Base-by-base conservation (phyloP, 2,797 vertebrate species). In the Atherinosoma microstoma region DNA sequence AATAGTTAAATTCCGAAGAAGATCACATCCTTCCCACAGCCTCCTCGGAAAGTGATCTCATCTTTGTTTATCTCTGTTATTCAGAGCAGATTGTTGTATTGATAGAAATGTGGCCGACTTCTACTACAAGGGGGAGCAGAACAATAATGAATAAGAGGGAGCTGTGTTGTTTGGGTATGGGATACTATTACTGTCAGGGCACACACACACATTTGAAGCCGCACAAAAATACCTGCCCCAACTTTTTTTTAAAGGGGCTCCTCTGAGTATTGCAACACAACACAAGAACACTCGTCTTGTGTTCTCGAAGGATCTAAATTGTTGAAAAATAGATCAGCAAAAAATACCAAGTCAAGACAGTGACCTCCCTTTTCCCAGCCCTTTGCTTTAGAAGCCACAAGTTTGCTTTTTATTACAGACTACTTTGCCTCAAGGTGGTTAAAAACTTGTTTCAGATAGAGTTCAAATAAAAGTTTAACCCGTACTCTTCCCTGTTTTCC, bases 1-100 rank as follows among this genome's bases (percentile, higher is more conserved):
- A 34, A 73, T 57, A 59, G 51, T 67, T 42, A 70, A 73, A 73
- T 79, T 83, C 74, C 67, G 64, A 67, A 73, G 58, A 84, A 75
- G 69, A 85, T 70, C 78, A 80, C 67, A 78, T 30, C 30, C 78
- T 85, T 86, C 77, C 76, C 78, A 73, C 75, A 70, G 54, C 49
- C 53, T 75, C 27, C 64, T 32, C 59, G n/a, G 40, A 64, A 84
- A 73, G 59, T 87, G 78, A 84, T 64, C 78, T 87, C 78, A 87
- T 82, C 62, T 72, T 67, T 0, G 40, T 65, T 38, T 75, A 67
- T 82, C 64, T 72, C 22, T 80, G 38, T 73, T 88, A 78, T 76
- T 78, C 49, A 70, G 63, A 84, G 63, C 62, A 79, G 71, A 75
- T 70, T 79, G 73, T 75, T 68, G 76, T 82, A 84, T 85, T 62